phyloP scores from a whole-genome alignment of 1,140 invertebrate species.

The Paralvinella palmiformis region DNA sequence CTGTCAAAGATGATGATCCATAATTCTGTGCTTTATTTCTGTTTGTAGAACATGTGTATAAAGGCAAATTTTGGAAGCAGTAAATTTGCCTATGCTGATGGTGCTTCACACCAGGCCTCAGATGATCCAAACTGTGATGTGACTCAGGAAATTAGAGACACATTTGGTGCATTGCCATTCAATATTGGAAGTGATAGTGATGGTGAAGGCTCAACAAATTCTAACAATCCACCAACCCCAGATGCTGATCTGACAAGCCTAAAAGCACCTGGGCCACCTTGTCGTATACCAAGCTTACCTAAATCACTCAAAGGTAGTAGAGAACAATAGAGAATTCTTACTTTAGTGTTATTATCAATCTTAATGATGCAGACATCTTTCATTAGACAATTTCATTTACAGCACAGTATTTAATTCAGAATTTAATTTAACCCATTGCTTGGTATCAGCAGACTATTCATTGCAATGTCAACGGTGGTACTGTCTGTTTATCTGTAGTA shows the following conservation, averaged over 20 bases:
- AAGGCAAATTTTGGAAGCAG: constrained; percentile 49
- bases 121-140: constrained; percentile 41
- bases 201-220: constrained; percentile 29
- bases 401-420: too few species aligned
- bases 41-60: constrained; percentile 39
- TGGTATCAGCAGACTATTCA: too few species aligned
- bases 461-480: too few species aligned
- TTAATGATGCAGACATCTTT: too few species aligned
- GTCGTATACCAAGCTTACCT: constrained; percentile 34
- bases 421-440: too few species aligned
- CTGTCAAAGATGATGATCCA: background rate
- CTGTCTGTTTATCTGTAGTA: too few species aligned
- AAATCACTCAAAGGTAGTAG: constrained; percentile 40
- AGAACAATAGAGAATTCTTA: too few species aligned
- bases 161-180: constrained; percentile 44
- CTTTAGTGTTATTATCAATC: too few species aligned
- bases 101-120: constrained; percentile 41
- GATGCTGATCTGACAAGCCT: constrained; percentile 21
- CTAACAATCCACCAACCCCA: constrained; percentile 10
- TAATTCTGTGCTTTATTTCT: background rate
- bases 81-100: constrained; percentile 47
- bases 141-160: constrained; percentile 41
- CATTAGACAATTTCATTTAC: too few species aligned
- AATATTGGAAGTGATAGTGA: constrained; percentile 41
- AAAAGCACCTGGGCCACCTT: constrained; percentile 30